Evolutionary conservation across 1,140 invertebrate genomes (phyloP), one percentile per base, ranked within the genome.

Genomic region (Lithobius niger): DNA sequence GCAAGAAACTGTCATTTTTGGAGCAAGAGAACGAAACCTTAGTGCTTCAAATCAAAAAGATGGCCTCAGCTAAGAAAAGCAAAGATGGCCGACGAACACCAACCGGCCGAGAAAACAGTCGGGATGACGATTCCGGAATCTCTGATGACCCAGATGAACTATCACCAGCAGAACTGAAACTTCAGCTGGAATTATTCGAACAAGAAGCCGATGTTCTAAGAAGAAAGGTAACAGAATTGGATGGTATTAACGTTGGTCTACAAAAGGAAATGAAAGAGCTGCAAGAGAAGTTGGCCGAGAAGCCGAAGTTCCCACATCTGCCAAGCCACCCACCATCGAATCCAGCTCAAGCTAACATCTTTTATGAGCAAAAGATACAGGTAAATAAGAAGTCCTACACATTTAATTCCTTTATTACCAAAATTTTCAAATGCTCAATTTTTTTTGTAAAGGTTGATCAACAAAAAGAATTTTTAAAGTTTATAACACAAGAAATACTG

Each of bases 1-100:
- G 87, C 69, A 88, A 86, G 77, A 90, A 88, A 74, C 77, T 86
- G 60, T 81, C 82, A 59, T 79, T 87, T 59, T 78, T 92, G 65
- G 90, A 94, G 75, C 87, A 92, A 69, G 90, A 94, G 77, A 93
- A 93, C 77, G 90, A 94, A 72, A 86, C 84, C 55, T 77, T 94
- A 71, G 81, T 85, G 67, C 77, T 88, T 72, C 89, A 93, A 77
- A 79, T 94, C 66, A 90, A 91, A 79, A 92, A 90, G 81, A 87
- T 93, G 84, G 86, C 86, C 71, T 63, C 81, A 55, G 43, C 56
- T 13, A 62, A 63, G 56, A 27, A 49, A 40, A 54, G 44, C 42
- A 40, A 59, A 50, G 52, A 63, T 52, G 51, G 64, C 51, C 52
- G 58, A 50, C 48, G 62, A 36, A 57, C 0, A 62, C 59, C 27